Percentiles rank a stretch among this genome's conserved stretches.
Conservation (phyloP, 2,888 invertebrate species). For the Brassicogethes aeneus region DNA sequence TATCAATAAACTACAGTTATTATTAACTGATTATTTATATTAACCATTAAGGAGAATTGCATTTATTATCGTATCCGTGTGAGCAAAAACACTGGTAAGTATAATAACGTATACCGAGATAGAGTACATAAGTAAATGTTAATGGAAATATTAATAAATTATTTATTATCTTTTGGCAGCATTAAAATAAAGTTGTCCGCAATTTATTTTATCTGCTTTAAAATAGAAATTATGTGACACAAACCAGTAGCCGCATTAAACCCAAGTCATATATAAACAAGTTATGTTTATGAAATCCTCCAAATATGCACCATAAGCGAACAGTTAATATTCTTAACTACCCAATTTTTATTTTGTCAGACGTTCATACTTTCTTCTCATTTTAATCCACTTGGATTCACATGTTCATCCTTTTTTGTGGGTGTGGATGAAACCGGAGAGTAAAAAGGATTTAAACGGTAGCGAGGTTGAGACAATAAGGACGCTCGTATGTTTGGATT, state of each 20-base stretch:
- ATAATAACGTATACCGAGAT: too few species aligned
- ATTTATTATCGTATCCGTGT: too few species aligned
- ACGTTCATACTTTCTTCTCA: slow-evolving; percentile 7
- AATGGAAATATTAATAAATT: too few species aligned
- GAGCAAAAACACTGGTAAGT: too few species aligned
- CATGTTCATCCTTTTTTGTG: background rate
- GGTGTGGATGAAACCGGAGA: slow-evolving; percentile 9
- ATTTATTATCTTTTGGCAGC: too few species aligned
- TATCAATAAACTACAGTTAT: too few species aligned
- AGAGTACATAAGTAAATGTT: too few species aligned
- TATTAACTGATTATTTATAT: too few species aligned
- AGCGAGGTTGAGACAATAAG: slow-evolving; percentile 35
- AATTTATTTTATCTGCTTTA: slow-evolving; percentile 34
- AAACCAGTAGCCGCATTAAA: slow-evolving; percentile 31
- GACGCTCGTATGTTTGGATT: slow-evolving; percentile 40
- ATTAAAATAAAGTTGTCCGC: slow-evolving; percentile 32
- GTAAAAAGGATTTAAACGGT: slow-evolving; percentile 22
- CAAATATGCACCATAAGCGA: slow-evolving; percentile 31
- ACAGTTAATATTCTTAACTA: slow-evolving; percentile 34
- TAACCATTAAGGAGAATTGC: too few species aligned
- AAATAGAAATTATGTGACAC: slow-evolving; percentile 35
- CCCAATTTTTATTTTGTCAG: slow-evolving; percentile 9
- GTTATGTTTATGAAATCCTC: slow-evolving; percentile 30
- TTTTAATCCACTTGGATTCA: background rate
- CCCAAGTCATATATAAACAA: slow-evolving; percentile 26